Evolutionary conservation across 1,140 invertebrate genomes (phyloP).

Genomic region (Macrobrachium rosenbergii): DNA sequence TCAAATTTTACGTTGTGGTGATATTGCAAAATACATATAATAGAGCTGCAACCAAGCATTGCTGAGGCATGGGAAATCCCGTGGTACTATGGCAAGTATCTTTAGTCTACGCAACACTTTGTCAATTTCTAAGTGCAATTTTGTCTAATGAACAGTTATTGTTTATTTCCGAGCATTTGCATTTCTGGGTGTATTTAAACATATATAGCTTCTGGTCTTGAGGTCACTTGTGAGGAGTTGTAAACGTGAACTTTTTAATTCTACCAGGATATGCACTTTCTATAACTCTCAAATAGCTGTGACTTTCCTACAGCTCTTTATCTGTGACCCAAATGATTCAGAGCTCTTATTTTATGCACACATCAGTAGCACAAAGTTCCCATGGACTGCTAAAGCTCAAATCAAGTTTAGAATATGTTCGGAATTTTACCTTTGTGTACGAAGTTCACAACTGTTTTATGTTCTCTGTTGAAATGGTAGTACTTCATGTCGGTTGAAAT

Average conservation of each 20-base stretch:
- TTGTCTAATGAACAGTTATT: constrained; percentile 42
- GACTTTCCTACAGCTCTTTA: not conserved
- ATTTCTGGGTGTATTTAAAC: not conserved
- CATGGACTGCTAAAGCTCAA: constrained; percentile 46
- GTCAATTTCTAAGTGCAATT: constrained; percentile 63
- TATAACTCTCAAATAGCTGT: not conserved
- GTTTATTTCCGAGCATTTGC: constrained; percentile 30
- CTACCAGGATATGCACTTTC: not conserved
- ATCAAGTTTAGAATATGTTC: constrained; percentile 13
- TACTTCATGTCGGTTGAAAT: not conserved
- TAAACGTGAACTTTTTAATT: too few species aligned
- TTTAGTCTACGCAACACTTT: constrained; percentile 58
- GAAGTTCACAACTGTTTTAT: not conserved
- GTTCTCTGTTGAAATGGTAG: not conserved
- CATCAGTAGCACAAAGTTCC: constrained; percentile 55
- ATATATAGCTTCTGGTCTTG: too few species aligned
- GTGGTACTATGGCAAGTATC: constrained; percentile 9
- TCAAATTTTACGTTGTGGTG: constrained; percentile 50
- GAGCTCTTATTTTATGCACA: constrained; percentile 43
- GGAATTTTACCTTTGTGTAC: constrained; percentile 10
- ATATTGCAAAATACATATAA: constrained; percentile 27
- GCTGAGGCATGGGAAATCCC: not conserved
- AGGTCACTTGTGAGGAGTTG: too few species aligned
- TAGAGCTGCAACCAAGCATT: constrained; percentile 1
- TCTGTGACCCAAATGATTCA: not conserved